phyloP scores from a whole-genome alignment of 2,888 invertebrate species.

The Synergus itoensis region DNA sequence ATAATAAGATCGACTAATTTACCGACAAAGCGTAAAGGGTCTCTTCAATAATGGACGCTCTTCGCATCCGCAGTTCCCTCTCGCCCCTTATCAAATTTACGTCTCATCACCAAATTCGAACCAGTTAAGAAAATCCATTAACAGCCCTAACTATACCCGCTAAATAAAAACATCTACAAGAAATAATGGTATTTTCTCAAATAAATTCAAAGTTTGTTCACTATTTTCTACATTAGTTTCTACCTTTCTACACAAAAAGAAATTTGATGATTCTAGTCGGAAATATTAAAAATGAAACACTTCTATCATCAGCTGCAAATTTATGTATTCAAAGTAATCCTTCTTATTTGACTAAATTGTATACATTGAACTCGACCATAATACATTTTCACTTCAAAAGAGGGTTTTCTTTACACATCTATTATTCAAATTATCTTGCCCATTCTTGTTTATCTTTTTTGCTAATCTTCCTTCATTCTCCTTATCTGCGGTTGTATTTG shows the following conservation, averaged over 20 bases:
- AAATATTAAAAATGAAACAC: too few species aligned
- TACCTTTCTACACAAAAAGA: too few species aligned
- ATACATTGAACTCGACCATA: background rate
- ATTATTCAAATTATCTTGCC: background rate
- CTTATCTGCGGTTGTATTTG: conserved; percentile 42
- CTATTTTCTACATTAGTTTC: background rate
- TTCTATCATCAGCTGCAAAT: too few species aligned
- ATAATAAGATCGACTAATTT: conserved; percentile 76
- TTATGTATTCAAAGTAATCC: background rate
- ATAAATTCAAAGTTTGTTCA: background rate
- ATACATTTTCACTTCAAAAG: background rate
- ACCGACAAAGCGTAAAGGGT: conserved; percentile 60
- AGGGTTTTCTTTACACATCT: background rate
- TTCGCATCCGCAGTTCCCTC: conserved; percentile 19
- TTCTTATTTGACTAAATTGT: background rate
- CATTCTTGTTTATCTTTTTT: background rate
- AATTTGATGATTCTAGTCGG: too few species aligned
- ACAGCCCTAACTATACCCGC: background rate
- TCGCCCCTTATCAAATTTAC: background rate
- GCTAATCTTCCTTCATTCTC: conserved; percentile 15
- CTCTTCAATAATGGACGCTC: conserved; percentile 49
- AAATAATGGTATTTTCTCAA: background rate
- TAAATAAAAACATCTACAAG: too few species aligned
- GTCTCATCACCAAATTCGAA: conserved; percentile 7
- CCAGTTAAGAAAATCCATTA: background rate